These are phyloP conservation scores for Acanthopleura granulata DNA, from an alignment of 2,888 invertebrate genomes.

Conservation along the genomic window DNA sequence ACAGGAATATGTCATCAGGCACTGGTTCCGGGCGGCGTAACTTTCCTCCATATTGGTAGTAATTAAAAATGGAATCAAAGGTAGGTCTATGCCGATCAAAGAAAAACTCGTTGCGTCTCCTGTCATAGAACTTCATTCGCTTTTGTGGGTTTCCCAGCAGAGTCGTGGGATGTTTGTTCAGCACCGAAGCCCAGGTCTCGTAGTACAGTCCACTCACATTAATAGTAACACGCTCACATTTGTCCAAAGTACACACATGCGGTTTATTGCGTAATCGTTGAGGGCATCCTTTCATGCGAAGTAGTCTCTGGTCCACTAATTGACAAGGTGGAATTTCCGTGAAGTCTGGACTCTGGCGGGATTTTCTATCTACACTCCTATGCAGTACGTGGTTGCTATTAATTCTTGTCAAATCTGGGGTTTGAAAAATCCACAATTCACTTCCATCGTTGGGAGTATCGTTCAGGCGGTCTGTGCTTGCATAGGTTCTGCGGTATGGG, in stretches of 20 bases:
- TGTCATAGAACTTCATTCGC: constrained; percentile 65
- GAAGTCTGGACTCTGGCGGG: not conserved
- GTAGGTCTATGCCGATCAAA: constrained; percentile 69
- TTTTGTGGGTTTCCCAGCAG: constrained; percentile 67
- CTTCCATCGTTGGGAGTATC: constrained; percentile 48
- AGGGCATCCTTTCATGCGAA: constrained; percentile 15
- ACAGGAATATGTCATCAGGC: constrained; percentile 68
- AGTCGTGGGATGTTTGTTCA: constrained; percentile 67
- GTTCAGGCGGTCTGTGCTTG: constrained; percentile 43
- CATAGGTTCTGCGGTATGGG: constrained; percentile 53
- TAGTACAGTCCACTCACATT: constrained; percentile 69
- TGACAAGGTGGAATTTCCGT: not conserved
- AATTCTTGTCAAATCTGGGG: constrained; percentile 24
- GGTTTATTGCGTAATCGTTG: constrained; percentile 26
- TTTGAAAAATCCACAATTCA: constrained; percentile 45
- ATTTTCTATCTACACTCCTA: not conserved
- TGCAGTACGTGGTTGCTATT: constrained; percentile 16
- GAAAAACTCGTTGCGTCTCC: constrained; percentile 65
- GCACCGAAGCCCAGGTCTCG: constrained; percentile 63
- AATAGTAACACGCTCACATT: constrained; percentile 65
- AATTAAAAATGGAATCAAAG: constrained; percentile 69
- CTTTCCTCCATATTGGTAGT: constrained; percentile 68
- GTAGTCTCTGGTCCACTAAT: constrained; percentile 11
- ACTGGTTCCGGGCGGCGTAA: constrained; percentile 66
- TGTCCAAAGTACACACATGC: constrained; percentile 58